Conservation (phyloP, 1,140 invertebrate genomes). For the Polypedilum vanderplanki region DNA sequence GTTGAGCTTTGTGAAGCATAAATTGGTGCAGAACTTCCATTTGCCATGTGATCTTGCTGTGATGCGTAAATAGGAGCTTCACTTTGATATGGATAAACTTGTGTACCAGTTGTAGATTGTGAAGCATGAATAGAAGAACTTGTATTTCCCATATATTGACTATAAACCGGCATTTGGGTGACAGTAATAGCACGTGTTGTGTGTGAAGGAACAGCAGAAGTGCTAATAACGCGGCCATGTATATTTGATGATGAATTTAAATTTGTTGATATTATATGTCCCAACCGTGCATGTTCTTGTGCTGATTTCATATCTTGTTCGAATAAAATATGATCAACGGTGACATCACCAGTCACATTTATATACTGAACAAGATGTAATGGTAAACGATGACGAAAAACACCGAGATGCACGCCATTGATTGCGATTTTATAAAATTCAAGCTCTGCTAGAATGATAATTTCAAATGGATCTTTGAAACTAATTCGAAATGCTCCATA, state of each 20-base stretch:
- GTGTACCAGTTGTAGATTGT: neutral
- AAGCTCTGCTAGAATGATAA: neutral
- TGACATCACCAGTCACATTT: neutral
- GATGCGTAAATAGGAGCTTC: neutral
- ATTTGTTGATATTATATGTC: neutral
- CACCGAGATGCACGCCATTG: neutral
- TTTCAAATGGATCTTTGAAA: constrained; percentile 5
- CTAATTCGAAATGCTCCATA: neutral
- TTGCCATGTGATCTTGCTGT: no score
- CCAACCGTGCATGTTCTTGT: neutral
- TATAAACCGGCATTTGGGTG: neutral
- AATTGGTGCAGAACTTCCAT: no score
- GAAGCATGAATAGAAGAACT: neutral
- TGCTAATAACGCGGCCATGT: neutral
- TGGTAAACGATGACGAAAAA: constrained; percentile 4
- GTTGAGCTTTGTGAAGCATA: no score
- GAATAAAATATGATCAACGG: neutral
- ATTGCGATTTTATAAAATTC: neutral
- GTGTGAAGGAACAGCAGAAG: neutral
- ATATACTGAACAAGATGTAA: neutral
- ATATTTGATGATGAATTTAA: neutral
- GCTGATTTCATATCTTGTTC: constrained; percentile 1
- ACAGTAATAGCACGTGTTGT: neutral
- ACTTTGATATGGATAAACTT: neutral
- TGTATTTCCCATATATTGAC: neutral